Evolutionary conservation across 2,113 vertebrate genomes (phyloP), one percentile per base, ranked within the genome.

Genomic region (Planiliza haematocheilus): DNA sequence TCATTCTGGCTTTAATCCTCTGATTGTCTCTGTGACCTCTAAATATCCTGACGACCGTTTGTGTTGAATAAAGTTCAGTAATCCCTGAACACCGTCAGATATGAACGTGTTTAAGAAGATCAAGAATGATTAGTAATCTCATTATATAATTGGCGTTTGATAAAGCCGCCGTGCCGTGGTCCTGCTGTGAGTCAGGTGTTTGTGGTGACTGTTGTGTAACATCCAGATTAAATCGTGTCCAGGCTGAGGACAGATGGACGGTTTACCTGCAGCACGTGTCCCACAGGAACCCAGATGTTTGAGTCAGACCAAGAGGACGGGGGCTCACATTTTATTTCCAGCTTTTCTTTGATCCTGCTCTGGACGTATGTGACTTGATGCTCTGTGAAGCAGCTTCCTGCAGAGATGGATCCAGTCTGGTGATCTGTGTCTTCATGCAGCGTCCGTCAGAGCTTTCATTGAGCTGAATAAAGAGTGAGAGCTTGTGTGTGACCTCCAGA

Each of bases 111-210:
- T 69, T 80, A 57, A 86, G 78, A 77, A 72, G 81, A 83, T 87
- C 62, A 78, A 53, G 50, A 82, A 38, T 5, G 24, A n/a, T 30
- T 30, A 30, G 24, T 30, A 5, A 5, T 30, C 24, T 70, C 37
- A 77, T 83, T 85, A 80, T 48, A 74, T 80, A 73, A 90, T 74
- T 82, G 58, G 60, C 51, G 62, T 81, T 79, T 79, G 61, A 80
- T 68, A 75, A 82, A 36, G 50, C 20, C 60, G 36, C 70, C 50
- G 64, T 16, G n/a, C 10, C 6, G n/a, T n/a, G n/a, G n/a, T n/a
- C 5, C 24, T 30, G 24, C 24, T 3, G 24, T 3, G 24, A 30
- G 46, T 21, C 41, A 43, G n/a, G n/a, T 71, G 24, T 83, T 68
- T 70, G 45, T 63, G 38, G 45, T 55, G 42, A 60, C 66, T 74